Percentiles rank a stretch among this genome's conserved stretches.
These are phyloP conservation scores for Centropus unirufus DNA, from an alignment of 2,113 vertebrate genomes.

Conservation along the genomic window DNA sequence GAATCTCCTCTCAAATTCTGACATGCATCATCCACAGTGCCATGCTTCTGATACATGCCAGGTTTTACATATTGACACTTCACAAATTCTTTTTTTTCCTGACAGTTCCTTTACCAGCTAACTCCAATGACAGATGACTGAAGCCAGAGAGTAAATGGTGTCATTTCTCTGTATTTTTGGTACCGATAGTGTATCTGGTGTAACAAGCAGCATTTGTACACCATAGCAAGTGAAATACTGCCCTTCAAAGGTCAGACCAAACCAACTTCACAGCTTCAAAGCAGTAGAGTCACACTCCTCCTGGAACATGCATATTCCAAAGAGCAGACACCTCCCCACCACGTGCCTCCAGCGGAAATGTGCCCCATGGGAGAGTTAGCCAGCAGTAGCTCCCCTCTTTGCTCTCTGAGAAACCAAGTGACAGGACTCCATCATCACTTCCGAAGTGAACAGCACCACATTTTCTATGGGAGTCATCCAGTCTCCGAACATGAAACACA, in stretches of 20 bases:
- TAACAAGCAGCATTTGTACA: not conserved
- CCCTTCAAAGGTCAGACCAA: not conserved
- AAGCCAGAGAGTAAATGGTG: not conserved
- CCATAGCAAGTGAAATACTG: not conserved
- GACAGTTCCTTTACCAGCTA: constrained; percentile 26
- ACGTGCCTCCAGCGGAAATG: fast-evolving
- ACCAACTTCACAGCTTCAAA: not conserved
- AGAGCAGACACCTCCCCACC: not conserved
- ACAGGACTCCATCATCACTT: not conserved
- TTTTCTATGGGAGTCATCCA: not conserved
- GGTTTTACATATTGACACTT: constrained; percentile 32
- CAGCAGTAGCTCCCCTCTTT: not conserved
- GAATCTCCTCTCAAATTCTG: constrained; percentile 21
- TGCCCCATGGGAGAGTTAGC: fast-evolving
- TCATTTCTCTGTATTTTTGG: not conserved
- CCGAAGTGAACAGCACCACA: not conserved
- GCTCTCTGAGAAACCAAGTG: not conserved
- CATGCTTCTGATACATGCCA: not conserved
- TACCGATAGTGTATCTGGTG: not conserved
- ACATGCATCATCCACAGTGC: constrained; percentile 11
- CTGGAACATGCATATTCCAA: fast-evolving
- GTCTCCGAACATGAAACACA: not conserved
- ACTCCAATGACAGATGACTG: not conserved
- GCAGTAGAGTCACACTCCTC: not conserved
- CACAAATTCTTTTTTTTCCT: not conserved